Conservation (phyloP, 2,797 vertebrate species). For the Paguma larvata region DNA sequence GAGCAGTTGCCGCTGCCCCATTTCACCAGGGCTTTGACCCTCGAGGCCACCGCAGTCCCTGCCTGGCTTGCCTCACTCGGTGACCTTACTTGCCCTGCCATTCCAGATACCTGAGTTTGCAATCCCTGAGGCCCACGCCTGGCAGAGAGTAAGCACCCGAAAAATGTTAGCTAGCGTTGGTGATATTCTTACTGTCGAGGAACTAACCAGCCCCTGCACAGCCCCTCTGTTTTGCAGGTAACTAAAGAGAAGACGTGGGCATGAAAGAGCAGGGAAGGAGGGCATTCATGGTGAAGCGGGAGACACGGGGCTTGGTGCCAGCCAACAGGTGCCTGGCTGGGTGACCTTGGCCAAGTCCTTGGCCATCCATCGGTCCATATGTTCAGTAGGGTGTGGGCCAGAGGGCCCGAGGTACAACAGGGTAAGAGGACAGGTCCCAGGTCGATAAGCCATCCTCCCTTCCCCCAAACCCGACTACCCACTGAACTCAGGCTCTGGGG, state of each 20-base stretch:
- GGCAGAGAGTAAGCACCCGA: neutral
- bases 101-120: neutral
- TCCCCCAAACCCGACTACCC: neutral
- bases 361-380: neutral
- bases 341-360: neutral
- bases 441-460: neutral
- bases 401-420: neutral
- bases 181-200: neutral
- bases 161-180: neutral
- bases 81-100: neutral
- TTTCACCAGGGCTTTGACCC: neutral
- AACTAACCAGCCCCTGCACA: neutral
- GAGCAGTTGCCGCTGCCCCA: neutral
- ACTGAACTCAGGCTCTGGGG: neutral
- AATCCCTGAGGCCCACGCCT: neutral
- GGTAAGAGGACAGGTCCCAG: neutral
- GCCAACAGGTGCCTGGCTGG: neutral
- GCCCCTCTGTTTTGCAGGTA: neutral
- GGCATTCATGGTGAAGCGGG: neutral
- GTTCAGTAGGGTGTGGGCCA: neutral
- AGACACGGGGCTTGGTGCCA: conserved; percentile 13
- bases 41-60: neutral
- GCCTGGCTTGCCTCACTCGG: conserved; percentile 4
- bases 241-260: neutral
- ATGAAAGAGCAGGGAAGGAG: neutral